Evolutionary conservation across 2,113 vertebrate species (phyloP).

Genomic region (Siphamia tubifer): DNA sequence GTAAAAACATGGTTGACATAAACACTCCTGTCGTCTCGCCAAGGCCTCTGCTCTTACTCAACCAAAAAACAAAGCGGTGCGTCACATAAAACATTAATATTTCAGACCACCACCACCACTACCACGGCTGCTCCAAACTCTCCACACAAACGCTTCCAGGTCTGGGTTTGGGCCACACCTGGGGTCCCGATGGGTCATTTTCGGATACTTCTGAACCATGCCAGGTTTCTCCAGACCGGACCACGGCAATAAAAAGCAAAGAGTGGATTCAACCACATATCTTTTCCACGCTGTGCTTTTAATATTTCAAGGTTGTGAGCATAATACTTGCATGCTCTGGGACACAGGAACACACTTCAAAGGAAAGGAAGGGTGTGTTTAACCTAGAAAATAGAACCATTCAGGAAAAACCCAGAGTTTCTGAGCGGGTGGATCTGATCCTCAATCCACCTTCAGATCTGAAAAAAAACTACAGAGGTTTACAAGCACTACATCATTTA

Average conservation of each 20-base stretch:
- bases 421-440: slow-evolving; percentile 29
- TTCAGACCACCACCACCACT: too few relatives aligned
- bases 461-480: too few relatives aligned
- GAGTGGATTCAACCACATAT: slow-evolving; percentile 33
- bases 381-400: slow-evolving; percentile 58
- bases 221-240: slow-evolving; percentile 47
- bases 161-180: too few relatives aligned
- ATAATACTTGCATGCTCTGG: slow-evolving; percentile 61
- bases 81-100: slow-evolving; percentile 50
- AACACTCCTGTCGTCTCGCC: slow-evolving; percentile 19
- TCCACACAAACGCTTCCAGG: too few relatives aligned
- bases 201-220: slow-evolving; percentile 49
- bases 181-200: too few relatives aligned
- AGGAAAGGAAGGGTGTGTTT: slow-evolving; percentile 50
- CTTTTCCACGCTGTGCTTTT: slow-evolving; percentile 36
- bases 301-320: slow-evolving; percentile 66
- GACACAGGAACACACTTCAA: slow-evolving; percentile 58
- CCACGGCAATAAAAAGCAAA: slow-evolving; percentile 25
- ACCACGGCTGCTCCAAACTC: too few relatives aligned
- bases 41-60: slow-evolving; percentile 21
- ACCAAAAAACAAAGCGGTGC: slow-evolving; percentile 53
- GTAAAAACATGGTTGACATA: slow-evolving; percentile 36
- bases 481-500: too few relatives aligned
- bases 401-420: slow-evolving; percentile 36
- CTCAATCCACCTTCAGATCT: slow-evolving; percentile 4